Evolutionary conservation across 2,888 invertebrate species (phyloP), one percentile per base, ranked within the genome.

Genomic region (Altica lythri): DNA sequence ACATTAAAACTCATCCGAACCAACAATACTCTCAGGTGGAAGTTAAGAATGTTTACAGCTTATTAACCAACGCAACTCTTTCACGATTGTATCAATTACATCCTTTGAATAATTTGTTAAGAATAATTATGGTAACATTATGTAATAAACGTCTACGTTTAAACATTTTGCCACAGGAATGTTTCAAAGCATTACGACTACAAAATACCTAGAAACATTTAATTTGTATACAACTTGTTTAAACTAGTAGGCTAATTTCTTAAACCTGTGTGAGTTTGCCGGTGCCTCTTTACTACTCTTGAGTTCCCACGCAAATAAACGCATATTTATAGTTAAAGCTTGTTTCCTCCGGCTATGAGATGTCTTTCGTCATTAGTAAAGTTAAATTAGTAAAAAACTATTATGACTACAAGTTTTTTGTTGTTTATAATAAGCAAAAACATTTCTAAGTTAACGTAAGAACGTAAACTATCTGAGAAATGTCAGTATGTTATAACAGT

Each of bases 251-350:
- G 53, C 30, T 60, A 59, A 62, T 60, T 62, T 60, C 52, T 44
- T 51, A 25, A 40, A 40, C 40, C 40, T 9, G 40, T 57, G 51
- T 25, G 29, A 48, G 43, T 61, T 55, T 51, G 59, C 53, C 57
- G 56, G 60, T 57, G 52, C 51, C 46, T 59, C 42, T 60, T 53
- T 53, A 65, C 59, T 63, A 59, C 59, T n/a, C n/a, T 60, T 35
- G 38, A 38, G 56, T 67, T 69, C 68, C 68, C 69, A 69, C 69
- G 66, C 69, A 68, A 65, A 66, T 68, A 67, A 67, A 66, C 52
- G 57, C 45, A 63, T 62, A 64, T 67, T 66, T 67, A 68, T 66
- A 60, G 59, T 45, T 46, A 48, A 54, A 50, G 35, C 32, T 13
- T 40, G 17, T 47, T 30, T 14, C 53, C 45, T 32, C 16, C 14